Conservation (phyloP, 2,113 vertebrate species). For the Oenanthe oenanthe region DNA sequence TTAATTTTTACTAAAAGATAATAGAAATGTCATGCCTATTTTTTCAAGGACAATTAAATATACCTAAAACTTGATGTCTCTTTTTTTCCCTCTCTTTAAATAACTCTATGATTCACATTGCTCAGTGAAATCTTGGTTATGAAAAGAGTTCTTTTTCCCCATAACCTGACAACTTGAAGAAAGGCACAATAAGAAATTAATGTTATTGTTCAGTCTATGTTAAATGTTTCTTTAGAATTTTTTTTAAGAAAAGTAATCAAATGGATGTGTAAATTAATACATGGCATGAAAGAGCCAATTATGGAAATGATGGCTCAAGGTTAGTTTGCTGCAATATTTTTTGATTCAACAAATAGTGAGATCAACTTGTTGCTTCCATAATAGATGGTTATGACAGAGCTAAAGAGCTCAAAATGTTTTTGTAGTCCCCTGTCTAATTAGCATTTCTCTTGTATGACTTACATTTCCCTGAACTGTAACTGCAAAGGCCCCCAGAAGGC, state of each 20-base stretch:
- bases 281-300: constrained; percentile 52
- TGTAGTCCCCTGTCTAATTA: constrained; percentile 62
- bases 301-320: constrained; percentile 61
- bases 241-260: constrained; percentile 43
- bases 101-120: not conserved
- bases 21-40: not conserved
- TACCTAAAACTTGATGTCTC: accelerated
- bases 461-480: not conserved
- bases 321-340: constrained; percentile 64
- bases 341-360: constrained; percentile 71
- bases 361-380: constrained; percentile 60
- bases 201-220: not conserved
- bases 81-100: not conserved
- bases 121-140: not conserved
- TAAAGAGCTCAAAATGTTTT: constrained; percentile 68
- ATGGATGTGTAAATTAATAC: constrained; percentile 46
- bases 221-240: not conserved
- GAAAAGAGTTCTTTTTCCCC: not conserved
- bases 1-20: not conserved
- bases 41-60: not conserved
- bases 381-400: constrained; percentile 59
- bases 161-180: constrained; percentile 7
- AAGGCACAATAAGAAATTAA: not conserved
- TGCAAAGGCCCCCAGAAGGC: not conserved
- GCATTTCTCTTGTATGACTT: constrained; percentile 34